Conservation (phyloP, 2,797 vertebrate genomes). For the Siniperca obscura region DNA sequence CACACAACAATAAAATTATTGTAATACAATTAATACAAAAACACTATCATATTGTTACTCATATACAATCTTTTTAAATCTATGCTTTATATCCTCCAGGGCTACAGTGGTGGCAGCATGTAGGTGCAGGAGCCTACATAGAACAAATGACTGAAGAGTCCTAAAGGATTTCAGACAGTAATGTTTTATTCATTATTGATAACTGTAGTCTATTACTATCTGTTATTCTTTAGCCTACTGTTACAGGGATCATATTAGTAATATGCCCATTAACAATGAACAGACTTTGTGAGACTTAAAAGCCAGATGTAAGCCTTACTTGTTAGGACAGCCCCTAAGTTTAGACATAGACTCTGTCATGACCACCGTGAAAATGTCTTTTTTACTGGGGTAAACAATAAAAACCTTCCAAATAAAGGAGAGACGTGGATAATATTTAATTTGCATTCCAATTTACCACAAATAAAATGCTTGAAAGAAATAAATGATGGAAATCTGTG, state of each 20-base stretch:
- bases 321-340: too few species aligned
- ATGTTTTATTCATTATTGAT: background rate
- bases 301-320: background rate
- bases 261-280: too few species aligned
- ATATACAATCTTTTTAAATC: background rate
- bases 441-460: too few species aligned
- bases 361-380: too few species aligned
- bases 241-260: background rate
- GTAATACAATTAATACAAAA: too few species aligned
- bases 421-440: background rate
- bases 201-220: background rate
- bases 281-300: background rate
- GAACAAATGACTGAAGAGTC: background rate
- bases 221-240: background rate
- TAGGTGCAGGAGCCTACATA: too few species aligned
- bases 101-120: too few species aligned
- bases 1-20: background rate
- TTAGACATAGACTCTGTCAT: too few species aligned
- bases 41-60: background rate
- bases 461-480: background rate
- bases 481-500: background rate
- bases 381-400: too few species aligned
- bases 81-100: too few species aligned
- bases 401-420: too few species aligned
- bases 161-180: background rate